Conservation (phyloP, 2,113 vertebrate genomes). For the Mormoops blainvillei region DNA sequence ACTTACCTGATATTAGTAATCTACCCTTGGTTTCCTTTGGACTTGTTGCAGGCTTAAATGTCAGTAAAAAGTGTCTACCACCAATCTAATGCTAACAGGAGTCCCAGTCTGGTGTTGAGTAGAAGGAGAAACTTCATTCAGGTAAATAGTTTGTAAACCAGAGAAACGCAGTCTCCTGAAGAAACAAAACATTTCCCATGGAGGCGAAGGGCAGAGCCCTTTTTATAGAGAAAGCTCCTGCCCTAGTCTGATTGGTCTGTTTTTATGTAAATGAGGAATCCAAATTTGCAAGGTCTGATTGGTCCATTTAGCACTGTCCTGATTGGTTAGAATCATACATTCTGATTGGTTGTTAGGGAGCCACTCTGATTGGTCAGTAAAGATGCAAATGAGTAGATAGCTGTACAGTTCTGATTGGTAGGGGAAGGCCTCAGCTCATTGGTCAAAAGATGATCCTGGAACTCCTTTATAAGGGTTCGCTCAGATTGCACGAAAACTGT, state of each 20-base stretch:
- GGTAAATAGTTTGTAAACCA: neutral
- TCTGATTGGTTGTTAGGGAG: neutral
- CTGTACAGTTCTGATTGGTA: neutral
- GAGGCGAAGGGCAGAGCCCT: neutral
- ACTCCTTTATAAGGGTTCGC: neutral
- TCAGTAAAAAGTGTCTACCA: neutral
- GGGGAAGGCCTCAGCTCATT: neutral
- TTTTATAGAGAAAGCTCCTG: neutral
- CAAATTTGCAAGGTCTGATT: neutral
- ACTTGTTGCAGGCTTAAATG: neutral
- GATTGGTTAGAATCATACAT: neutral
- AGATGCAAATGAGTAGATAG: neutral
- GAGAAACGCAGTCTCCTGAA: neutral
- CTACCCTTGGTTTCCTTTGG: neutral
- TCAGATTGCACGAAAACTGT: neutral
- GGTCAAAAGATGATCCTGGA: neutral
- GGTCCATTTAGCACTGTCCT: neutral
- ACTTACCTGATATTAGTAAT: neutral
- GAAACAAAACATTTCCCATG: neutral
- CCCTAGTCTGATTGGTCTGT: neutral
- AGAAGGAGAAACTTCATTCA: neutral
- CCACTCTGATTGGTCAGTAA: neutral
- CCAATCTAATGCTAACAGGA: neutral
- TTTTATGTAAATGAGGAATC: neutral
- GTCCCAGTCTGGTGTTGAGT: neutral